Evolutionary conservation across 2,888 invertebrate genomes (phyloP).

Genomic region (Catocala fraxini): DNA sequence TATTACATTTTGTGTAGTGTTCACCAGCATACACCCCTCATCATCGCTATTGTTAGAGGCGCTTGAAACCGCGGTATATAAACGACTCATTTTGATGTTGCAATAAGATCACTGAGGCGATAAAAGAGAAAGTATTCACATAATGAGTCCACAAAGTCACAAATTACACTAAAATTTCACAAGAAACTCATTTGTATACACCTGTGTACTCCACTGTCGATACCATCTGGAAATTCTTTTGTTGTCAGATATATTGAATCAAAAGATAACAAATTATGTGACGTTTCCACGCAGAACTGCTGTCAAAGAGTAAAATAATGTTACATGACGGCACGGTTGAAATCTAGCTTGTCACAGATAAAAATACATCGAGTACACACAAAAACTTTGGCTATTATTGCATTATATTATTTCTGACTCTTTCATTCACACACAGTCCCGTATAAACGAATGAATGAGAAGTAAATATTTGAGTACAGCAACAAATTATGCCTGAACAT

Average conservation of each 20-base stretch:
- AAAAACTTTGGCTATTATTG: too few species aligned
- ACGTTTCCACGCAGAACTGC: slow-evolving; percentile 36
- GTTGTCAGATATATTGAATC: slow-evolving; percentile 42
- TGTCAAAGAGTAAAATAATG: background rate
- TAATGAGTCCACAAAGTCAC: slow-evolving; percentile 59
- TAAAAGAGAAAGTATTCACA: slow-evolving; percentile 76
- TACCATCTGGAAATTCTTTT: slow-evolving; percentile 61
- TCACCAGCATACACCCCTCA: slow-evolving; percentile 77
- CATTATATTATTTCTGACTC: background rate
- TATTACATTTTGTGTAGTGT: slow-evolving; percentile 80
- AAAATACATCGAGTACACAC: too few species aligned
- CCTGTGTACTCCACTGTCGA: slow-evolving; percentile 40
- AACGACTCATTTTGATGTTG: slow-evolving; percentile 77
- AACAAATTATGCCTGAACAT: too few species aligned
- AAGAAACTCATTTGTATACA: slow-evolving; percentile 45
- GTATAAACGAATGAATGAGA: too few species aligned
- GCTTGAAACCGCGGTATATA: slow-evolving; percentile 58
- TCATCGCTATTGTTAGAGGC: slow-evolving; percentile 69
- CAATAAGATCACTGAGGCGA: slow-evolving; percentile 69
- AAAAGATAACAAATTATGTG: slow-evolving; percentile 43
- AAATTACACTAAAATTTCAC: slow-evolving; percentile 53
- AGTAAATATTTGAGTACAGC: too few species aligned
- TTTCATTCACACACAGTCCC: background rate
- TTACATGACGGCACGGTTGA: too few species aligned
- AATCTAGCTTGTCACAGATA: too few species aligned